phyloP scores from a whole-genome alignment of 2,797 vertebrate species.

The Fundulus diaphanus region DNA sequence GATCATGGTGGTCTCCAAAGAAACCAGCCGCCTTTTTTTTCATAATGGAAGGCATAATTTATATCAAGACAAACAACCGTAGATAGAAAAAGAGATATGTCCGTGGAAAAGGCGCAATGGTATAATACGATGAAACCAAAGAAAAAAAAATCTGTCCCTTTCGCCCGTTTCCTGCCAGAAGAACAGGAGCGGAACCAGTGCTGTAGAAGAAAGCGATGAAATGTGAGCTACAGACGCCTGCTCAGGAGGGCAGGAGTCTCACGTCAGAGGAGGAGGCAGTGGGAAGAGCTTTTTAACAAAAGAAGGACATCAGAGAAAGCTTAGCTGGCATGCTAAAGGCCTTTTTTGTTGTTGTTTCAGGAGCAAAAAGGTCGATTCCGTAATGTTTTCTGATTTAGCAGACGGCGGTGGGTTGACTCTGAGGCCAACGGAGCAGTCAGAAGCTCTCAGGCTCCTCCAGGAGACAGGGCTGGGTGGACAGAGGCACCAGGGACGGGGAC shows the following conservation, averaged over 20 bases:
- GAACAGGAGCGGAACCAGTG: conserved; percentile 63
- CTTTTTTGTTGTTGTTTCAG: conserved; percentile 53
- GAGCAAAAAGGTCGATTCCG: conserved; percentile 52
- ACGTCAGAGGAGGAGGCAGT: conserved; percentile 62
- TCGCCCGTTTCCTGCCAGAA: conserved; percentile 44
- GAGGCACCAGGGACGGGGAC: conserved; percentile 87
- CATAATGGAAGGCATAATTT: conserved; percentile 74
- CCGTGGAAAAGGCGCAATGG: conserved; percentile 83
- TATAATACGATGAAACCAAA: conserved; percentile 76
- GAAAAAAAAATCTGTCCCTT: conserved; percentile 55
- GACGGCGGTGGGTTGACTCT: background rate
- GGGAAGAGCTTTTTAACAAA: conserved; percentile 73
- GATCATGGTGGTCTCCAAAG: conserved; percentile 51
- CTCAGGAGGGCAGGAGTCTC: conserved; percentile 48
- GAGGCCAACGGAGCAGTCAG: conserved; percentile 49
- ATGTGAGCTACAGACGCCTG: conserved; percentile 50
- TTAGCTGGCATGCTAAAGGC: conserved; percentile 79
- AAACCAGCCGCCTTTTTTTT: conserved; percentile 54
- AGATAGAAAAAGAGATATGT: conserved; percentile 81
- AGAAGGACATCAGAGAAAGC: conserved; percentile 76
- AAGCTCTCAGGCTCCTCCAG: conserved; percentile 95
- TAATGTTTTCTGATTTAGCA: conserved; percentile 46
- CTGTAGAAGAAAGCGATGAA: conserved; percentile 72
- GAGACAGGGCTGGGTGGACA: conserved; percentile 88
- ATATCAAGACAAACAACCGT: conserved; percentile 74